Conservation (phyloP, 2,888 invertebrate genomes). For the Gymnocheta viridis region DNA sequence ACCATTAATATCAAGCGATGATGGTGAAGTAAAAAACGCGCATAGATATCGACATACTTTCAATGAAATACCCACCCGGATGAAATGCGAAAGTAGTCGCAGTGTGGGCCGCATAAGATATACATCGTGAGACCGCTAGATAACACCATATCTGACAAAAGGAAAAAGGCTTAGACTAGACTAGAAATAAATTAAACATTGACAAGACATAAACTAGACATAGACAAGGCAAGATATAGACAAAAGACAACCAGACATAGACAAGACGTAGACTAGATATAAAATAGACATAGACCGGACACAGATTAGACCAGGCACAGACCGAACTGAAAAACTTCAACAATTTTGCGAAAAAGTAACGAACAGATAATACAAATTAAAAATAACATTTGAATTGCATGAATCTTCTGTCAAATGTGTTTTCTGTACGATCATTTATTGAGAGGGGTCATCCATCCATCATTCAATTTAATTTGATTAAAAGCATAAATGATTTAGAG, state of each 20-base stretch:
- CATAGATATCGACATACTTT: no score
- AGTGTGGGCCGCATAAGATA: no score
- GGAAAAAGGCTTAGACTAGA: no score
- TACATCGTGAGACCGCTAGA: no score
- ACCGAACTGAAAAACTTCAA: no score
- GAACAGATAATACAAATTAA: neutral
- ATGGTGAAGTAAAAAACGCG: no score
- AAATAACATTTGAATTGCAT: neutral
- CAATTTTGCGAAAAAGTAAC: neutral
- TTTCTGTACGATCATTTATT: slow-evolving; percentile 69
- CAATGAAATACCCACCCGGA: no score
- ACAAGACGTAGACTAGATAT: neutral
- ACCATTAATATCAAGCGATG: no score
- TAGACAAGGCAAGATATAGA: neutral
- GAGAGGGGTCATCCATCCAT: slow-evolving; percentile 81
- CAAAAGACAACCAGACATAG: neutral
- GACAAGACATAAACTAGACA: neutral
- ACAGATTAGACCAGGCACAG: neutral
- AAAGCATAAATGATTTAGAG: slow-evolving; percentile 75
- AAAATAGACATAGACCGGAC: neutral
- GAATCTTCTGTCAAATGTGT: neutral
- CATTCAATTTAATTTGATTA: slow-evolving; percentile 81
- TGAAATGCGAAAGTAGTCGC: no score
- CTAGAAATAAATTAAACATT: neutral
- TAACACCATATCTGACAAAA: no score